Evolutionary conservation across 2,113 vertebrate genomes (phyloP).

Genomic region (Strix uralensis): DNA sequence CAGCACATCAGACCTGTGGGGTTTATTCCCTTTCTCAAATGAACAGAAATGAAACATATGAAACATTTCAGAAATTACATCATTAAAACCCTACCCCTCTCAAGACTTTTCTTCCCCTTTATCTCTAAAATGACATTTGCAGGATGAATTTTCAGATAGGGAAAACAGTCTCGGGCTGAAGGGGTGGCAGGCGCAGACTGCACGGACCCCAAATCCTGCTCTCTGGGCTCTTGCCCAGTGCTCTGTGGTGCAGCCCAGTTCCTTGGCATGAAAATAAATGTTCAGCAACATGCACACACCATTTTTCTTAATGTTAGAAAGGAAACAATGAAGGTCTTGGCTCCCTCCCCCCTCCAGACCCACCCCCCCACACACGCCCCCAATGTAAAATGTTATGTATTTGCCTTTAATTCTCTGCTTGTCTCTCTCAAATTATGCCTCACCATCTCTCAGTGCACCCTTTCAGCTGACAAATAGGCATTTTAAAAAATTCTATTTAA

Average conservation of each 20-base stretch:
- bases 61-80: not conserved
- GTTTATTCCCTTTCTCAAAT: not conserved
- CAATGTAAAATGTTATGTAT: not conserved
- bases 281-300: not conserved
- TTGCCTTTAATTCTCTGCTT: not conserved
- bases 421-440: not conserved
- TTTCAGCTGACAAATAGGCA: not conserved
- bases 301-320: not conserved
- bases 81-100: not conserved
- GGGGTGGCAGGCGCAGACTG: rapidly evolving
- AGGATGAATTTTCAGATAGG: not conserved
- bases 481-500: not conserved
- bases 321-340: not conserved
- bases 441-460: not conserved
- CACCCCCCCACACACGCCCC: too few relatives aligned
- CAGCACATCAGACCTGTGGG: not conserved
- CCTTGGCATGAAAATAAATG: not conserved
- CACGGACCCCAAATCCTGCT: not conserved
- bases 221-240: not conserved
- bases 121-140: not conserved
- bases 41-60: not conserved
- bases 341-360: not conserved
- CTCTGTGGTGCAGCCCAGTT: not conserved
- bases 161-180: not conserved
- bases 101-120: not conserved